Percentiles rank a stretch among this genome's conserved stretches.
These are phyloP conservation scores for Columba livia DNA, from an alignment of 2,113 vertebrate genomes.

Conservation along the genomic window DNA sequence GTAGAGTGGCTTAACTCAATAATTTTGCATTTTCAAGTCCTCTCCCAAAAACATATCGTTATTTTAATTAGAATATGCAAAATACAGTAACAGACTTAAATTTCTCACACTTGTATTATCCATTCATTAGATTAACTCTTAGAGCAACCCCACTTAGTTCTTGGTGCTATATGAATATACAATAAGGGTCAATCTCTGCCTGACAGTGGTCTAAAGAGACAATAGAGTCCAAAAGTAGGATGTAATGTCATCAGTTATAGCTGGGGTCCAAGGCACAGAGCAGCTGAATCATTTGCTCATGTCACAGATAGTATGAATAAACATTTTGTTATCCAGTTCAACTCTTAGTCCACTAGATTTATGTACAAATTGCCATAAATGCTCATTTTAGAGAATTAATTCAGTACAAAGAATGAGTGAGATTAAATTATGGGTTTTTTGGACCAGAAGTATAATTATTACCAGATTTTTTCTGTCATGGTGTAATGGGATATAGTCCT, in stretches of 20 bases:
- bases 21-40: background rate
- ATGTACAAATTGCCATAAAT: background rate
- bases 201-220: background rate
- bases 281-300: background rate
- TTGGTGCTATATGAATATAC: background rate
- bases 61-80: background rate
- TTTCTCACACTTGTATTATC: background rate
- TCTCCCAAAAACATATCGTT: background rate
- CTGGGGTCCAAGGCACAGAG: background rate
- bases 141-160: background rate
- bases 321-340: background rate
- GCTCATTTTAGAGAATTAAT: background rate
- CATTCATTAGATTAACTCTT: background rate
- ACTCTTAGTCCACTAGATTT: background rate
- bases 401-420: background rate
- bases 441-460: background rate
- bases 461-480: background rate
- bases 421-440: background rate
- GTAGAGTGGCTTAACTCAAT: background rate
- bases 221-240: background rate
- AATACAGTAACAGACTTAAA: background rate
- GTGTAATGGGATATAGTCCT: background rate
- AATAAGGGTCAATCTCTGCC: background rate
- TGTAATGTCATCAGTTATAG: background rate
- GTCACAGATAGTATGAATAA: background rate